Evolutionary conservation across 2,797 vertebrate species (phyloP), one percentile per base, ranked within the genome.

Genomic region (Sphenodon punctatus): DNA sequence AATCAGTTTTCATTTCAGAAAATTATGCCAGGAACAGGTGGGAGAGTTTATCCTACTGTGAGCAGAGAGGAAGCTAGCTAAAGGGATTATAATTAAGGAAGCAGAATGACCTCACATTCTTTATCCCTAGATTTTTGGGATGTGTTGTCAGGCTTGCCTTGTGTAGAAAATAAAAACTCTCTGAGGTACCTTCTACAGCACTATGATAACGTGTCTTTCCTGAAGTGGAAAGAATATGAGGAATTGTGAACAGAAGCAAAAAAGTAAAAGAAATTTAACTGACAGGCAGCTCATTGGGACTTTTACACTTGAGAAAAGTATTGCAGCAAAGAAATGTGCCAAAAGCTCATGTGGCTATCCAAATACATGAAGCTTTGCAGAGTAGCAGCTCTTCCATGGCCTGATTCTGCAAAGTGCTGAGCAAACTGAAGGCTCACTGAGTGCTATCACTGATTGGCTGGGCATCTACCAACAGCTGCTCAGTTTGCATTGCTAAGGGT

Each of bases 1-100:
- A 30, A 38, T 67, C 38, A 81, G 64, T 70, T 72, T 74, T 3
- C 7, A 55, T 61, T 80, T 75, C 42, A 67, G 3, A 32, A 84
- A 30, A 66, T 41, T 36, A 64, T n/a, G 2, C 4, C 19, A 65
- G 71, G 75, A 41, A 60, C 22, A 17, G 36, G 0, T 8, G 17
- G 30, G 5, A 4, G 2, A 20, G 64, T 5, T 64, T 70, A 22
- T 78, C 20, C 38, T 36, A 78, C 64, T 63, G 41, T 25, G 55
- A 36, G 59, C 25, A 36, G 76, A 59, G 70, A 75, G 41, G 27
- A 17, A 15, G 14, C 14, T 51, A 51, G 51, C 8, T 27, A 15
- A 36, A 27, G 69, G 75, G 17, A 34, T 56, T 55, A 53, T 27
- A 56, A 56, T 23, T 53, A 43, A 53, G 51, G 78, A 71, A 79